These are phyloP conservation scores for Gryon sp. DNA, from an alignment of 1,140 invertebrate genomes.

Conservation along the genomic window DNA sequence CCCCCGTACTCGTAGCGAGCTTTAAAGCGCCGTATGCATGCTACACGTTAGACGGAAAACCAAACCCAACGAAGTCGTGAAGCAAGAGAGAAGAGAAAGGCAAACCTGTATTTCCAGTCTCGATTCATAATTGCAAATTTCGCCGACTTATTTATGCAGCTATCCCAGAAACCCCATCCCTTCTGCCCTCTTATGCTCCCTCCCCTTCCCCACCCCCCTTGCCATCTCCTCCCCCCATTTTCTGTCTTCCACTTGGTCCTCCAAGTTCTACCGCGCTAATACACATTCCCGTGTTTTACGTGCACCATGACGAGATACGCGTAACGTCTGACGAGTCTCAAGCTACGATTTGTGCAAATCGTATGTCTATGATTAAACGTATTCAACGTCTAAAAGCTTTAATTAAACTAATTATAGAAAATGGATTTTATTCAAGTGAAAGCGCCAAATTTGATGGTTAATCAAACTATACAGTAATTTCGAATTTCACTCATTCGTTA, in stretches of 20 bases:
- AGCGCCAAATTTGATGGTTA: too few relatives aligned
- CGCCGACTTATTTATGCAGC: slow-evolving; percentile 79
- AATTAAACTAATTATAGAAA: slow-evolving; percentile 42
- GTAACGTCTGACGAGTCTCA: slow-evolving; percentile 25
- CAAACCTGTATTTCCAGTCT: slow-evolving; percentile 78
- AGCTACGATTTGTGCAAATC: slow-evolving; percentile 45
- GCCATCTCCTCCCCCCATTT: too few relatives aligned
- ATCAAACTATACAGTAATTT: too few relatives aligned
- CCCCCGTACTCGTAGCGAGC: slow-evolving; percentile 32
- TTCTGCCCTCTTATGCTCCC: too few relatives aligned
- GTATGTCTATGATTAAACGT: slow-evolving; percentile 35
- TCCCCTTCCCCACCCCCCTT: too few relatives aligned
- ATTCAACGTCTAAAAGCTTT: slow-evolving; percentile 42
- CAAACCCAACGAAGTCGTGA: slow-evolving; percentile 46
- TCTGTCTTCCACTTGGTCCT: too few relatives aligned
- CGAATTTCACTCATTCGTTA: too few relatives aligned
- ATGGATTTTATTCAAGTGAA: neutral
- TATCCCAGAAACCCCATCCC: slow-evolving; percentile 53
- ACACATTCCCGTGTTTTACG: slow-evolving; percentile 52
- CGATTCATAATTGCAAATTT: slow-evolving; percentile 81
- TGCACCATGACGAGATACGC: slow-evolving; percentile 27
- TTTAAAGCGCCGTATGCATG: slow-evolving; percentile 63
- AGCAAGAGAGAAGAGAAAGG: slow-evolving; percentile 60
- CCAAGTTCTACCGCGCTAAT: slow-evolving; percentile 33
- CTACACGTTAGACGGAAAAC: slow-evolving; percentile 56